These are phyloP conservation scores for Otolemur garnettii DNA, from an alignment of 2,113 vertebrate genomes.

Conservation along the genomic window DNA sequence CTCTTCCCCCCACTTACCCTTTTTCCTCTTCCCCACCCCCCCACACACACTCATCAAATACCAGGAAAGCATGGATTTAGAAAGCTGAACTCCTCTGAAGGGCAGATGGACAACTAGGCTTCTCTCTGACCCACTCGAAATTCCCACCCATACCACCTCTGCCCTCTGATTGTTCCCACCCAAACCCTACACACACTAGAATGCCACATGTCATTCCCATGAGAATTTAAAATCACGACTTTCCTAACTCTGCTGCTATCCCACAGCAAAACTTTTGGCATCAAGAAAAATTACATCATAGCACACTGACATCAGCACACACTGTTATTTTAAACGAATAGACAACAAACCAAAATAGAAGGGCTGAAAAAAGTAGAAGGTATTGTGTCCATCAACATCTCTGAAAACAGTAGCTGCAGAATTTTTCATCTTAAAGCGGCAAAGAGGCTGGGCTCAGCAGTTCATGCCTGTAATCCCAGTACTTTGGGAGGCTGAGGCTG, in stretches of 20 bases:
- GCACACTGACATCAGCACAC: neutral
- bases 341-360: neutral
- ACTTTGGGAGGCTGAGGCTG: too few relatives aligned
- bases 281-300: neutral
- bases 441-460: neutral
- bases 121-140: neutral
- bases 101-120: neutral
- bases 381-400: neutral
- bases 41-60: neutral
- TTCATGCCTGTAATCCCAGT: too few relatives aligned
- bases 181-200: neutral
- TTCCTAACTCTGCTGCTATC: neutral
- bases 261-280: neutral
- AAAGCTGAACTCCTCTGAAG: neutral
- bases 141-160: neutral
- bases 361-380: neutral
- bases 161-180: neutral
- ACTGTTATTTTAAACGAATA: conserved; percentile 37
- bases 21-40: too few relatives aligned
- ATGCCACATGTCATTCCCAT: neutral
- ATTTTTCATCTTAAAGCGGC: conserved; percentile 61
- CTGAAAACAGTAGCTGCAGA: conserved; percentile 20
- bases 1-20: too few relatives aligned
- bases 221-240: neutral
- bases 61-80: neutral